phyloP scores from a whole-genome alignment of 2,113 vertebrate species.

The Bujurquina vittata region DNA sequence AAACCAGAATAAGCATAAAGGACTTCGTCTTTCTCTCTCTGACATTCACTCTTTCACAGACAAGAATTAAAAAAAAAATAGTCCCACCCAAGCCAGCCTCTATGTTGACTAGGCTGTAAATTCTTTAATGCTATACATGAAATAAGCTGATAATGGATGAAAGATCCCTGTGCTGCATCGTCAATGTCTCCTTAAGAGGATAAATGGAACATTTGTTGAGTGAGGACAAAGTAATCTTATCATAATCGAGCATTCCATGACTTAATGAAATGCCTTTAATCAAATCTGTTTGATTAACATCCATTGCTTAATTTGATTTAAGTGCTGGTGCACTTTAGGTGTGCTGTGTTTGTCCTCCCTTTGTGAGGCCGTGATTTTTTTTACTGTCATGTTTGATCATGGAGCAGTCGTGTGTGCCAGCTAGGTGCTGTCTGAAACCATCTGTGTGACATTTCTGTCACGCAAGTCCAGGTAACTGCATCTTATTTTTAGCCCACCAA shows the following conservation, averaged over 20 bases:
- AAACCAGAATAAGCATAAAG: not conserved
- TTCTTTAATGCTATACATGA: not conserved
- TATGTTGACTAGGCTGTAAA: not conserved
- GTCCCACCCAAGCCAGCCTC: not conserved
- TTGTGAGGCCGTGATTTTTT: not conserved
- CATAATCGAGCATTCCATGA: constrained; percentile 53
- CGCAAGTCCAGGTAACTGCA: constrained; percentile 12
- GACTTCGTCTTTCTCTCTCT: not conserved
- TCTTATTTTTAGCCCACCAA: not conserved
- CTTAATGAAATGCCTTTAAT: constrained; percentile 65
- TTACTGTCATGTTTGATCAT: constrained; percentile 42
- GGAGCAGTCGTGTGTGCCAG: constrained; percentile 23
- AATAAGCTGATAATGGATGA: not conserved
- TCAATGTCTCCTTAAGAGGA: constrained; percentile 17
- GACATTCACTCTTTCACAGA: not conserved
- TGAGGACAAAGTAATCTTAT: constrained; percentile 50
- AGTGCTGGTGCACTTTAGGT: constrained; percentile 17
- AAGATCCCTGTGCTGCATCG: not conserved
- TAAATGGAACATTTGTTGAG: constrained; percentile 41
- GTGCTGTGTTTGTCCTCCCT: constrained; percentile 12
- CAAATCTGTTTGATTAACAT: constrained; percentile 62
- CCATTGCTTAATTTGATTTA: constrained; percentile 49
- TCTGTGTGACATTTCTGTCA: constrained; percentile 25
- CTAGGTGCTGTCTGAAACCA: constrained; percentile 28
- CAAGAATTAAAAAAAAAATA: not conserved